These are phyloP conservation scores for Donacobius atricapilla DNA, from an alignment of 2,113 vertebrate species.

Conservation along the genomic window DNA sequence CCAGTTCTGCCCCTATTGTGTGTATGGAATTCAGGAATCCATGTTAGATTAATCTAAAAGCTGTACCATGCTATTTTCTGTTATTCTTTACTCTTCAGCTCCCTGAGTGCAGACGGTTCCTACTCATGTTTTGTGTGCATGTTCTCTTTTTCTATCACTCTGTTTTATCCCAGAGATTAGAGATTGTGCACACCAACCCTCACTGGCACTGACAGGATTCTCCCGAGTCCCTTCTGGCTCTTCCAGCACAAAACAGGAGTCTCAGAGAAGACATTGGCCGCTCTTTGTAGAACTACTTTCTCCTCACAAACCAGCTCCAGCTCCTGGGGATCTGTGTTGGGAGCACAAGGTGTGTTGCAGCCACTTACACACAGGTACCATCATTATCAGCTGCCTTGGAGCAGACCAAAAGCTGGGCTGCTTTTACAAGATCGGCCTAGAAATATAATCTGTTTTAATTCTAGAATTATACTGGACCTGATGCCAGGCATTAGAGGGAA, in stretches of 20 bases:
- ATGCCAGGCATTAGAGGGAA: slow-evolving; percentile 5
- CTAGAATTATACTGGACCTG: not conserved
- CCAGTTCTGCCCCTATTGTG: slow-evolving; percentile 5
- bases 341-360: not conserved
- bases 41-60: not conserved
- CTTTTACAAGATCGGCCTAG: not conserved
- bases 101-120: not conserved
- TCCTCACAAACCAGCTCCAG: not conserved
- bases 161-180: not conserved
- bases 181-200: not conserved
- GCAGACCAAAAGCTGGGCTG: not conserved
- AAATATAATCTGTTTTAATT: slow-evolving; percentile 8
- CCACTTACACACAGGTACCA: not conserved
- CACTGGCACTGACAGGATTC: not conserved
- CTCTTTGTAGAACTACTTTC: not conserved
- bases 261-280: not conserved
- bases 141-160: not conserved
- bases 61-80: not conserved
- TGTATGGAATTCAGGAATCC: not conserved
- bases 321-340: not conserved
- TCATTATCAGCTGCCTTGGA: not conserved
- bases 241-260: not conserved
- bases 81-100: not conserved
- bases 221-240: slow-evolving; percentile 8
- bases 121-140: not conserved